Conservation (phyloP, 2,113 vertebrate genomes). For the Lycaon pictus region DNA sequence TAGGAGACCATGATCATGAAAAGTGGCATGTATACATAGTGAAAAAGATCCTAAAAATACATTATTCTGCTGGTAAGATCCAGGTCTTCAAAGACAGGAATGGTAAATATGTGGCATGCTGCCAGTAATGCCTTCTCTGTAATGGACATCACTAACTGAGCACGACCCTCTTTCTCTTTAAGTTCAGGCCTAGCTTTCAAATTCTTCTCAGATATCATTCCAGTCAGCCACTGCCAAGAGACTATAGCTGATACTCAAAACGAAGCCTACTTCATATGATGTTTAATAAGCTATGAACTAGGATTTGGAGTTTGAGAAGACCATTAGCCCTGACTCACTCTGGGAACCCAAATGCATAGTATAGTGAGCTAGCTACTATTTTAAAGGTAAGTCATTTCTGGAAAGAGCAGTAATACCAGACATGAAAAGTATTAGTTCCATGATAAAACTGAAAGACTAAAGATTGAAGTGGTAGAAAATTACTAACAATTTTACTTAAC, state of each 20-base stretch:
- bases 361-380: background rate
- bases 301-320: background rate
- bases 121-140: background rate
- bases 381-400: slow-evolving; percentile 32
- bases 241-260: too few species aligned
- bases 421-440: background rate
- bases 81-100: background rate
- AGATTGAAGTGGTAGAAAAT: background rate
- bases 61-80: background rate
- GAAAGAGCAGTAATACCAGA: background rate
- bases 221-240: background rate
- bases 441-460: background rate
- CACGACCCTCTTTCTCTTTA: background rate
- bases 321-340: background rate
- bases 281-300: background rate
- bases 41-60: background rate
- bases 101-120: background rate
- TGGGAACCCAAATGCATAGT: background rate
- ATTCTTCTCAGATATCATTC: background rate
- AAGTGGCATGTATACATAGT: too few species aligned
- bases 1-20: background rate
- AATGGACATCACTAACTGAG: background rate
- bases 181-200: background rate
- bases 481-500: background rate
- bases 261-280: background rate